Evolutionary conservation across 2,113 vertebrate species (phyloP).

Genomic region (Anas platyrhynchos): DNA sequence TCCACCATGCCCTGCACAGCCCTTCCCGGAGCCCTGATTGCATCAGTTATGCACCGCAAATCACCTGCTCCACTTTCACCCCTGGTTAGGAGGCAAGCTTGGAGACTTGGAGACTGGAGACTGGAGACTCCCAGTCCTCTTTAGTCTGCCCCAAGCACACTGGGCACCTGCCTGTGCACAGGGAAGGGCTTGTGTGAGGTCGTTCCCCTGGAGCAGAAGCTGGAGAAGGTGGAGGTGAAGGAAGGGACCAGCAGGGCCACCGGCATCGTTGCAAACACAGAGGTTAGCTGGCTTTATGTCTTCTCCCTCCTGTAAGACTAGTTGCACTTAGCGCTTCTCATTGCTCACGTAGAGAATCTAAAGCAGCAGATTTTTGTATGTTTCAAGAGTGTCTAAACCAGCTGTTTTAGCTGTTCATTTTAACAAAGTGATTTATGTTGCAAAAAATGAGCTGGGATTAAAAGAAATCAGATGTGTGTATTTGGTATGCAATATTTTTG

Average conservation of each 20-base stretch:
- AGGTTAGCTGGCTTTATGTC: background rate
- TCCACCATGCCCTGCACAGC: background rate
- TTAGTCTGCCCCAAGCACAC: background rate
- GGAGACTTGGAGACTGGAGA: too few species aligned
- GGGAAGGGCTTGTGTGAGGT: accelerated
- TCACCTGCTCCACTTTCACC: background rate
- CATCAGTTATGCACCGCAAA: accelerated
- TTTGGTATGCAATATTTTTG: slow-evolving; percentile 81
- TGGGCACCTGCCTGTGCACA: accelerated
- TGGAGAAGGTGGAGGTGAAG: background rate
- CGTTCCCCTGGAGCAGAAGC: accelerated
- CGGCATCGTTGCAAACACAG: too few species aligned
- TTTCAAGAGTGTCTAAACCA: slow-evolving; percentile 16
- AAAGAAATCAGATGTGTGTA: slow-evolving; percentile 84
- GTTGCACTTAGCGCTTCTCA: background rate
- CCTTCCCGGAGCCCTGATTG: background rate
- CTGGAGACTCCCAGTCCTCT: background rate
- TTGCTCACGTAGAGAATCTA: background rate
- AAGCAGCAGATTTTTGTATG: slow-evolving; percentile 32
- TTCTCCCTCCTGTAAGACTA: background rate
- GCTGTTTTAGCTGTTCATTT: slow-evolving; percentile 70
- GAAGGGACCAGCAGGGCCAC: too few species aligned
- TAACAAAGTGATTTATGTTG: slow-evolving; percentile 71
- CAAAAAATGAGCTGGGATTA: slow-evolving; percentile 80
- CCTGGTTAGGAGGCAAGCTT: accelerated